Evolutionary conservation across 2,888 invertebrate species (phyloP).

Genomic region (Apocheima hispidaria): DNA sequence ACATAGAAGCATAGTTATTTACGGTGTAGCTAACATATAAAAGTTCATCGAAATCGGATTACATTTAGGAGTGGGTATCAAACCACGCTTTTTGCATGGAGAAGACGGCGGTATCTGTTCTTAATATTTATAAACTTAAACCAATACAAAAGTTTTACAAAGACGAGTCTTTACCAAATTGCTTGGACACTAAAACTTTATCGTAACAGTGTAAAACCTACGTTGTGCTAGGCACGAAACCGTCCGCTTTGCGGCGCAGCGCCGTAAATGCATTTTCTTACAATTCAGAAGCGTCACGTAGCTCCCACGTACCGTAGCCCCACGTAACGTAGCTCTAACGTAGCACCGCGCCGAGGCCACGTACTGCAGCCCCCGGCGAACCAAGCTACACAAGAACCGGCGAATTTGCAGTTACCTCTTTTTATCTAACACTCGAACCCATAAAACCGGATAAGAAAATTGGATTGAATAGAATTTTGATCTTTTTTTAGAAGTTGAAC

Average conservation of each 20-base stretch:
- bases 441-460: conserved; percentile 77
- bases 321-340: conserved; percentile 76
- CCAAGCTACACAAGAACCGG: conserved; percentile 71
- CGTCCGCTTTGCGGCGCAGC: conserved; percentile 66
- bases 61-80: too few relatives aligned
- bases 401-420: conserved; percentile 82
- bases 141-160: conserved; percentile 8
- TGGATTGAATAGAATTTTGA: conserved; percentile 63
- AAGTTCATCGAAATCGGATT: too few relatives aligned
- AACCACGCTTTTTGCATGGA: too few relatives aligned
- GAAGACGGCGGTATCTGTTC: too few relatives aligned
- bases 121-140: neutral
- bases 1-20: too few relatives aligned
- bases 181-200: conserved; percentile 57
- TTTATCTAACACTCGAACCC: conserved; percentile 74
- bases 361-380: conserved; percentile 69
- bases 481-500: conserved; percentile 11
- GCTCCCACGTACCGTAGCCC: conserved; percentile 47
- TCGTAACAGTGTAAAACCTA: conserved; percentile 63
- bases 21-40: too few relatives aligned
- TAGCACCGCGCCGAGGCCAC: conserved; percentile 57
- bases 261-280: conserved; percentile 85
- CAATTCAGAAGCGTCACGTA: conserved; percentile 83
- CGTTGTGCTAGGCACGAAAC: conserved; percentile 70
- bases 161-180: conserved; percentile 27